Evolutionary conservation across 2,797 vertebrate genomes (phyloP), one percentile per base, ranked within the genome.

Genomic region (Phalanger gymnotis): DNA sequence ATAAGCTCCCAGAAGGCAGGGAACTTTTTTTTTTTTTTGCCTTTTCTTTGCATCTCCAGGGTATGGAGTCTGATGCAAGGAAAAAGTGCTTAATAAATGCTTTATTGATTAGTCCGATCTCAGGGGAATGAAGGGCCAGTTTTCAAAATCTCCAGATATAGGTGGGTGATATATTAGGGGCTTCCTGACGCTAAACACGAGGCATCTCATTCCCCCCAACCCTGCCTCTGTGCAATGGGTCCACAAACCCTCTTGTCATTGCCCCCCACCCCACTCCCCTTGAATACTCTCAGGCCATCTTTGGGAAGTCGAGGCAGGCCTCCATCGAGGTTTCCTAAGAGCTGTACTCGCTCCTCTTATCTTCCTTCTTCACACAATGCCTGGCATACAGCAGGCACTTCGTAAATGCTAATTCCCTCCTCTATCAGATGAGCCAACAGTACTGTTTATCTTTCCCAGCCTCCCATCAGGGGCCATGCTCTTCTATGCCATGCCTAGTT

Each of bases 361-460:
- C 66, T 40, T 5, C 66, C 31, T 1, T 0, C 2, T 0, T 3
- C 53, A 14, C n/a, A 34, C 89, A 16, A 11, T 0, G 0, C 31
- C 54, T 25, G 31, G 11, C 4, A 58, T 30, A 58, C 4, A 58
- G 57, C 12, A 58, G 57, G 10, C 10, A 61, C 12, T 34, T 4
- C 58, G 1, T 31, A 13, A 34, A 14, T 31, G 58, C 58, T 34
- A 1, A 31, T 13, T 34, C 11, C 58, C 31, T 34, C 31, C 58
- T 9, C 27, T 4, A 6, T 57, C 14, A 0, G 9, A 5, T 0
- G 4, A 27, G 56, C 3, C 58, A 2, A 13, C 51, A 53, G 19
- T 1, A 10, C 12, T 0, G 1, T 27, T 19, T 0, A 1, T 28
- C 30, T 52, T 19, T 51, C n/a, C 7, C 0, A 9, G 12, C 27